Evolutionary conservation across 2,888 invertebrate genomes (phyloP).

Genomic region (Sympetrum striolatum): DNA sequence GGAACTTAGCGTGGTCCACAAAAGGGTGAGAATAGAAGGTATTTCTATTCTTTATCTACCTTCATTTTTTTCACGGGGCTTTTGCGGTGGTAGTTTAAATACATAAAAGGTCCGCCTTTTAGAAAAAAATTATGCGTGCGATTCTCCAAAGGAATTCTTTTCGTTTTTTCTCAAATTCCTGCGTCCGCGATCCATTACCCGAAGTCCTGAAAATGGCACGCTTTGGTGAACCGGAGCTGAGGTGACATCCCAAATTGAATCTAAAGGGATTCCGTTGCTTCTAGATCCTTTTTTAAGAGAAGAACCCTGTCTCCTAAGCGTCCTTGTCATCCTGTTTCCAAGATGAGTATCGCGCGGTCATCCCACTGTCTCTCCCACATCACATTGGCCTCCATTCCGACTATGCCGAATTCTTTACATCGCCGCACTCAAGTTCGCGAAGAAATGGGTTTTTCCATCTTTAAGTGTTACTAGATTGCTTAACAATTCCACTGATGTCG

Average conservation of each 20-base stretch:
- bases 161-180: neutral
- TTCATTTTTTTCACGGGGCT: no score
- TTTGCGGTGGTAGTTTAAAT: no score
- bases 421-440: no score
- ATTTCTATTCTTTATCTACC: no score
- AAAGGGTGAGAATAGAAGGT: no score
- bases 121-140: neutral
- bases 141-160: neutral
- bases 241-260: neutral
- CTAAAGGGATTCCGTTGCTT: neutral
- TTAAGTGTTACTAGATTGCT: no score
- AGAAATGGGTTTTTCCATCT: no score
- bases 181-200: neutral
- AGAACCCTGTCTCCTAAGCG: neutral
- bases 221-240: neutral
- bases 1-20: no score
- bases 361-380: neutral
- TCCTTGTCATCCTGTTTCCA: conserved; percentile 9
- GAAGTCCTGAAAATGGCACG: neutral
- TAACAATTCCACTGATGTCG: no score
- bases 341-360: neutral
- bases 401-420: no score
- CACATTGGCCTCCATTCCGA: neutral
- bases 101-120: neutral
- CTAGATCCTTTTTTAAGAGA: neutral